phyloP scores from a whole-genome alignment of 2,113 vertebrate species.

The Candoia aspera region DNA sequence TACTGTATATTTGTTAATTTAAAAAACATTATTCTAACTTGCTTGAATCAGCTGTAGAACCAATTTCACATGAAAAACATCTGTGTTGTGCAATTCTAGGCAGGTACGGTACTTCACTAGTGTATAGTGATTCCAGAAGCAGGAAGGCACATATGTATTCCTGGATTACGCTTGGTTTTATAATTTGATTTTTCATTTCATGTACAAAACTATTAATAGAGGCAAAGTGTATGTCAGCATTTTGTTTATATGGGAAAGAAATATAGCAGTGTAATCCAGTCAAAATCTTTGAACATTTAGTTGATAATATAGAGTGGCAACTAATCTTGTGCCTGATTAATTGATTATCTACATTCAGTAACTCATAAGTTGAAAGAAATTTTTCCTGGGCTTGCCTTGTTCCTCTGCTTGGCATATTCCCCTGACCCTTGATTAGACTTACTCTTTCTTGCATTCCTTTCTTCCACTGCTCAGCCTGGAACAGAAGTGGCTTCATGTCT shows the following conservation, averaged over 20 bases:
- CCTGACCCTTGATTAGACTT: neutral
- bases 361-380: neutral
- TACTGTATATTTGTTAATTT: neutral
- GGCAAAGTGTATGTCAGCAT: slow-evolving; percentile 28
- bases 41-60: neutral
- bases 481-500: neutral
- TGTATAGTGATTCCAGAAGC: too few relatives aligned
- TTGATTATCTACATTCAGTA: neutral
- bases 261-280: neutral
- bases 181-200: slow-evolving; percentile 2
- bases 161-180: neutral
- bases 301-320: neutral
- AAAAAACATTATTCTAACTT: neutral
- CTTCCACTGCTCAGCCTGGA: neutral
- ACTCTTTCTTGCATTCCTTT: neutral
- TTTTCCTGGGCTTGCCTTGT: neutral
- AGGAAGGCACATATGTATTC: neutral
- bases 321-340: neutral
- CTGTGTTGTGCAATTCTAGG: neutral
- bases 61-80: neutral
- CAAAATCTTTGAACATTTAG: neutral
- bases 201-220: slow-evolving; percentile 34
- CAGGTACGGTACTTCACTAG: neutral
- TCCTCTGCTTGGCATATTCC: neutral
- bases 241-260: slow-evolving; percentile 45